Evolutionary conservation across 2,113 vertebrate species (phyloP).

Genomic region (Poeciliopsis retropinna): DNA sequence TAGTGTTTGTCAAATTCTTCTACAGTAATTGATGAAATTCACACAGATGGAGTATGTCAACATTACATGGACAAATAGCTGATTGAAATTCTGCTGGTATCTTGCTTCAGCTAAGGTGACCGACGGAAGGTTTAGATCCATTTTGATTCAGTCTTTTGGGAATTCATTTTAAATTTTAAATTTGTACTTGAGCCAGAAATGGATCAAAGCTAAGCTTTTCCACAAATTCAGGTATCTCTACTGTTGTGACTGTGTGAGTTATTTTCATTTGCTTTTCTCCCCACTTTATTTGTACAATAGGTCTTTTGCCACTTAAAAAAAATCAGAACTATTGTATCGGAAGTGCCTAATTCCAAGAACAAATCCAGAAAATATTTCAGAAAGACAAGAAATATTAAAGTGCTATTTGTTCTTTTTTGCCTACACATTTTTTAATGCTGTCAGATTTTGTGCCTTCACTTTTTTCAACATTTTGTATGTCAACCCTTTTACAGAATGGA

Average conservation of each 20-base stretch:
- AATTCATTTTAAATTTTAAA: not conserved
- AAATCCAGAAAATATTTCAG: too few species aligned
- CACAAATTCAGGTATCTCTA: not conserved
- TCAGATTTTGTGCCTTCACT: too few species aligned
- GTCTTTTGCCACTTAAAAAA: too few species aligned
- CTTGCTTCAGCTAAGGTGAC: not conserved
- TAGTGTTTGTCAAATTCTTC: not conserved
- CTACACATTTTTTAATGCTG: too few species aligned
- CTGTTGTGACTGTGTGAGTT: not conserved
- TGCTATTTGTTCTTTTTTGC: too few species aligned
- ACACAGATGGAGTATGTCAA: not conserved
- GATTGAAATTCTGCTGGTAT: not conserved
- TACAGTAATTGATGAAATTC: not conserved
- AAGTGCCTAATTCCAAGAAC: not conserved
- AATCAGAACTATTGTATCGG: too few species aligned
- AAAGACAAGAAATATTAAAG: too few species aligned
- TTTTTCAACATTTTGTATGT: too few species aligned
- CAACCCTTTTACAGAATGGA: too few species aligned
- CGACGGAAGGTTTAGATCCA: not conserved
- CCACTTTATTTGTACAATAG: not conserved
- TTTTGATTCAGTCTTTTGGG: not conserved
- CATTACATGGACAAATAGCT: not conserved
- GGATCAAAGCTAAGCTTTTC: not conserved
- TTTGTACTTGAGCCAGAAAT: not conserved
- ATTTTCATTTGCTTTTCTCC: not conserved